Conservation (phyloP, 2,113 vertebrate genomes). For the Melanostigma gelatinosum region DNA sequence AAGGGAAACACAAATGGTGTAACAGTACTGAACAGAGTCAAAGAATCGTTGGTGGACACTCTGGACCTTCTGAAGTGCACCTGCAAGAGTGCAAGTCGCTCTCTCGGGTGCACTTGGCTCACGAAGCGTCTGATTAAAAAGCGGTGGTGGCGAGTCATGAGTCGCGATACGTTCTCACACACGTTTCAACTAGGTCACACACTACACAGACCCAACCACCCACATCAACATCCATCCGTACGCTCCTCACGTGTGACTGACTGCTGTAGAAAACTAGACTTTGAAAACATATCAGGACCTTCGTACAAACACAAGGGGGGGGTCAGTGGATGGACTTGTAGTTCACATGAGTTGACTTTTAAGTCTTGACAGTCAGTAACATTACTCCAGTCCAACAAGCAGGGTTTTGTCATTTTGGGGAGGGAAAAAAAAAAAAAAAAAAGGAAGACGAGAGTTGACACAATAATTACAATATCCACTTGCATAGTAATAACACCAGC, state of each 20-base stretch:
- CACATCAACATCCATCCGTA: constrained; percentile 39
- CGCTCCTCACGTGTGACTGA: constrained; percentile 48
- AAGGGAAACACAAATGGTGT: constrained; percentile 1
- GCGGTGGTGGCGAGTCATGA: constrained; percentile 35
- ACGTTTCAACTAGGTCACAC: constrained; percentile 65
- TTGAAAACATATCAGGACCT: constrained; percentile 56
- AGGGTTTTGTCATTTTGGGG: constrained; percentile 71
- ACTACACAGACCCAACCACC: constrained; percentile 55
- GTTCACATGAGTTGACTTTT: constrained; percentile 42
- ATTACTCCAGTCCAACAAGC: constrained; percentile 69
- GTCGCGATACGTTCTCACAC: constrained; percentile 51
- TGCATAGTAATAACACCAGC: constrained; percentile 92
- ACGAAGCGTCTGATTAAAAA: constrained; percentile 32
- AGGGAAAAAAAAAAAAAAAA: not conserved
- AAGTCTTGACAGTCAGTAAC: constrained; percentile 35
- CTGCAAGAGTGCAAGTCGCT: constrained; percentile 73
- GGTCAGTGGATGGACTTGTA: not conserved
- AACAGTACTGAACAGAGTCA: constrained; percentile 43
- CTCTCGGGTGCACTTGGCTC: constrained; percentile 45
- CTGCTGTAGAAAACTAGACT: constrained; percentile 68
- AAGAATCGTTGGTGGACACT: constrained; percentile 44
- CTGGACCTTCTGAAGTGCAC: constrained; percentile 27
- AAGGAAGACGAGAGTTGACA: constrained; percentile 49
- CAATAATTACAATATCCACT: constrained; percentile 80
- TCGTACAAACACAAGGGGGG: constrained; percentile 57